A percentile compares a stretch with the other conserved stretches of the same genome.
Conservation (phyloP, 2,888 invertebrate species). For the Aethes cnicana region DNA sequence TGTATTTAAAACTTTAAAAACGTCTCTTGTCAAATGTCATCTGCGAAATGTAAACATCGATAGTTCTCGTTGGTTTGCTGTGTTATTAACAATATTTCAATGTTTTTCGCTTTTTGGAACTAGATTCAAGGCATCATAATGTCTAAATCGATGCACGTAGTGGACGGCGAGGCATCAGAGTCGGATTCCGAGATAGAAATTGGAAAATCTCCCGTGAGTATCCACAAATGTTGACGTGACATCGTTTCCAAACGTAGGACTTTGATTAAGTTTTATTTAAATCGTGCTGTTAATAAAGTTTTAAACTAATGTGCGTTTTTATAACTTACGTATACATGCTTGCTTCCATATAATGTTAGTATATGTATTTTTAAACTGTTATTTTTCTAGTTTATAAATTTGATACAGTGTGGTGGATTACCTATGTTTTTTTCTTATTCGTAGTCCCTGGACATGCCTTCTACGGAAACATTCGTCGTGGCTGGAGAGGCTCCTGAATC, state of each 20-base stretch:
- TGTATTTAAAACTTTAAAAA: background rate
- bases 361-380: too few species aligned
- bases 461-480: conserved; percentile 56
- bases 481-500: conserved; percentile 72
- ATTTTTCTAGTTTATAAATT: too few species aligned
- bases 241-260: background rate
- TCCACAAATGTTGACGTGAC: too few species aligned
- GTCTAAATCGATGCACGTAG: conserved; percentile 64
- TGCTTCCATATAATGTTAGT: too few species aligned
- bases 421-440: conserved; percentile 22
- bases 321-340: too few species aligned
- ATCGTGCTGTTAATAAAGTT: too few species aligned
- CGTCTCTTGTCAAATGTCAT: conserved; percentile 2
- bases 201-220: conserved; percentile 61
- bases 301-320: too few species aligned
- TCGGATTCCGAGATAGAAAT: conserved; percentile 72
- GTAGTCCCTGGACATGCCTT: conserved; percentile 44
- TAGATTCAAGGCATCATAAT: conserved; percentile 38
- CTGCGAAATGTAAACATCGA: conserved; percentile 3
- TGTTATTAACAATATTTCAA: background rate
- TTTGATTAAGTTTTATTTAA: background rate
- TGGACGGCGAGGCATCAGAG: conserved; percentile 74
- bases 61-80: background rate
- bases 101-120: background rate
- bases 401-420: too few species aligned